A percentile compares a stretch with the other conserved stretches of the same genome.
phyloP scores from a whole-genome alignment of 2,113 vertebrate species.

The Sebastes schlegelii region DNA sequence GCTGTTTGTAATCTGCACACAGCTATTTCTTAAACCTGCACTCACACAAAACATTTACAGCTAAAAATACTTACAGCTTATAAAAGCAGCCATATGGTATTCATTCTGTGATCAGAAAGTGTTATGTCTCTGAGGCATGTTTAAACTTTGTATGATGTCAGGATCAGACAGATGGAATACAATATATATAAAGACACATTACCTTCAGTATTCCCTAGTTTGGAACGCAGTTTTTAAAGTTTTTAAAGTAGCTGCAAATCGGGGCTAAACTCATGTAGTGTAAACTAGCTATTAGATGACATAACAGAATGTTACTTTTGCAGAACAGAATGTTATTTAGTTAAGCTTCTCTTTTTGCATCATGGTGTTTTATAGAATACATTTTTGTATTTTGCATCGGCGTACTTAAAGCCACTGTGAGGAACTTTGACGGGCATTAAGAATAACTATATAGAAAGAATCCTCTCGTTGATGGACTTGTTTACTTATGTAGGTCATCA shows the following conservation, averaged over 20 bases:
- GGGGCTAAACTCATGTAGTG: neutral
- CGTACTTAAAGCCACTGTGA: neutral
- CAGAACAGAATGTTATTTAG: neutral
- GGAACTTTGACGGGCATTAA: neutral
- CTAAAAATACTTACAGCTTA: neutral
- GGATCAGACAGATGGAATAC: neutral
- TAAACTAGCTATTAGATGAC: neutral
- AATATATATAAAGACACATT: neutral
- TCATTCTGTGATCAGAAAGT: conserved; percentile 3
- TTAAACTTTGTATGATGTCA: conserved; percentile 9
- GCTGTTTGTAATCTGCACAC: conserved; percentile 5
- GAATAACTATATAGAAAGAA: too few species aligned
- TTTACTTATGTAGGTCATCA: too few species aligned
- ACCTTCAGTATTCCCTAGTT: neutral
- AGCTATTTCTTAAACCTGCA: neutral
- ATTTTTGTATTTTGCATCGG: neutral
- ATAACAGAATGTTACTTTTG: neutral
- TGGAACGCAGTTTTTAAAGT: neutral
- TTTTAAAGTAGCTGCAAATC: too few species aligned
- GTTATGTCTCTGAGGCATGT: neutral
- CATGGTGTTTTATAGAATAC: too few species aligned
- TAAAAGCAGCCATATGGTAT: neutral
- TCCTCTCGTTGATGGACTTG: too few species aligned
- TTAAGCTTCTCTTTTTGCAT: neutral
- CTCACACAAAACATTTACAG: conserved; percentile 6